Evolutionary conservation across 2,888 invertebrate species (phyloP), one percentile per base, ranked within the genome.

Genomic region (Pocota personata): DNA sequence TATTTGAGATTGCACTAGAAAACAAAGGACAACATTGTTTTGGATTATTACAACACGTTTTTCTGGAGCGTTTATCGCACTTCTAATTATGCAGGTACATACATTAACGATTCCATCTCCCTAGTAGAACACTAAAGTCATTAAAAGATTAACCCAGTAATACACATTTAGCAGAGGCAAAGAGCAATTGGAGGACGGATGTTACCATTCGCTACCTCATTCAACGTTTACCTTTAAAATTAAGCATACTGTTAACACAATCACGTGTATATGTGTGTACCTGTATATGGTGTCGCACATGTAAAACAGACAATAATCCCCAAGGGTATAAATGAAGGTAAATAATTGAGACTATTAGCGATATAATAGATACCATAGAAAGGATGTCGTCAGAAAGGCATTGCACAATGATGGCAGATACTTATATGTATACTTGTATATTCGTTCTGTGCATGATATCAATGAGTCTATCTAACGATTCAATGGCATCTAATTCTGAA

Each of bases 71-170:
- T 67, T 64, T 71, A 71, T 76, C 64, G 62, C 19, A 48, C 35
- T 21, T 62, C 57, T 69, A 40, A 55, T 75, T 73, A 64, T 64
- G 64, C 73, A 64, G 83, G 79, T 75, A 62, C 43, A 55, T 75
- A 62, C 43, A 55, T 60, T 43, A 43, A 69, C 24, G 48, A 46
- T 43, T 71, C 7, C n/a, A 43, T 21, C 21, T 19, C 14, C 46
- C 55, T 19, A 27, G 24, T 58, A 57, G 62, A 64, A 50, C 89
- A 89, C 90, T 91, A 91, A 91, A 89, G 89, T 90, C 89, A 91
- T 91, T 91, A 91, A 91, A 88, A 89, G 92, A 92, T 92, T 92
- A 92, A 90, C 91, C 91, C 90, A 91, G 52, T 76, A 76, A 67
- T 66, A 76, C 16, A 76, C 58, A 86, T 86, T 80, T 43, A 64